These are phyloP conservation scores for Mayetiola destructor DNA, from an alignment of 2,888 invertebrate genomes.

Conservation along the genomic window DNA sequence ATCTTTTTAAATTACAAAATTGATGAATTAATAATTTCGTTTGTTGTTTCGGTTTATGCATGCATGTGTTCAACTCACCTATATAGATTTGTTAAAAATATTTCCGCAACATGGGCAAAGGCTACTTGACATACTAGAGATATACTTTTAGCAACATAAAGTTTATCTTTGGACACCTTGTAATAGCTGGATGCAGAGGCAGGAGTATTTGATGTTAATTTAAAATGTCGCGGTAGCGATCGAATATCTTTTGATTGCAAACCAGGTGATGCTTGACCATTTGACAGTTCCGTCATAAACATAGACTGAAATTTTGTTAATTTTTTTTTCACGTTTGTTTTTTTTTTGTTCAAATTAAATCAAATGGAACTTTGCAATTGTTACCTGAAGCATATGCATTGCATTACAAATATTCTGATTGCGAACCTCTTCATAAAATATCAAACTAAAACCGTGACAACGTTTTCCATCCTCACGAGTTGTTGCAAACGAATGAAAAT, in stretches of 20 bases:
- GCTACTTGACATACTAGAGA: slow-evolving; percentile 84
- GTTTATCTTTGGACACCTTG: slow-evolving; percentile 83
- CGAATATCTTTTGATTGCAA: slow-evolving; percentile 51
- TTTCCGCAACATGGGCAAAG: slow-evolving; percentile 71
- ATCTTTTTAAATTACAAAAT: slow-evolving; percentile 32
- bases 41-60: neutral
- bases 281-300: slow-evolving; percentile 79
- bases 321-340: neutral
- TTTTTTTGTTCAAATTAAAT: slow-evolving; percentile 9
- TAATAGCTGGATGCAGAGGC: slow-evolving; percentile 74
- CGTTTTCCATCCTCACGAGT: slow-evolving; percentile 93
- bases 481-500: slow-evolving; percentile 92
- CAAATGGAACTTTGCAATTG: neutral
- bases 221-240: slow-evolving; percentile 79
- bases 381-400: slow-evolving; percentile 85
- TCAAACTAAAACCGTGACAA: slow-evolving; percentile 84
- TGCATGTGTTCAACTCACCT: slow-evolving; percentile 41
- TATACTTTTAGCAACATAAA: slow-evolving; percentile 91
- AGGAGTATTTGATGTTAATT: slow-evolving; percentile 60
- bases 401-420: slow-evolving; percentile 86
- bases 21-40: slow-evolving; percentile 13
- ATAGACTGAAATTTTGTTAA: slow-evolving; percentile 48
- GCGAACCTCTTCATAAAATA: slow-evolving; percentile 92
- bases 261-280: slow-evolving; percentile 54
- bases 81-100: slow-evolving; percentile 76